phyloP scores from a whole-genome alignment of 2,113 vertebrate genomes.

The Cygnus atratus region DNA sequence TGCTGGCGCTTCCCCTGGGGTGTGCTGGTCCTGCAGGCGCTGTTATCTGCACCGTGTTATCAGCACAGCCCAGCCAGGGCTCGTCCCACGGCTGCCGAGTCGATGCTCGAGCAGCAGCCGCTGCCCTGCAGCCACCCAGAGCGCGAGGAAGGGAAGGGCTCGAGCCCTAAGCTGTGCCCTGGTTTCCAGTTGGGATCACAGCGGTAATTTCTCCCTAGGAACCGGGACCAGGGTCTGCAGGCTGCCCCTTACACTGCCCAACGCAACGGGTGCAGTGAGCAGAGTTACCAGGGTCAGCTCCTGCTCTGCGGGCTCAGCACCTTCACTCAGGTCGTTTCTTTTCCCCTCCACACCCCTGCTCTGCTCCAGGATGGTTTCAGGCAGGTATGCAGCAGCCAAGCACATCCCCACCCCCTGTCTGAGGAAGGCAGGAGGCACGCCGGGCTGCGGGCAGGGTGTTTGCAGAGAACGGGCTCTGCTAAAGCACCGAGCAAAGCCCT shows the following conservation, averaged over 20 bases:
- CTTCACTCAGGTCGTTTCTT: background rate
- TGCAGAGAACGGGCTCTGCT: background rate
- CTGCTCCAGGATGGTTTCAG: background rate
- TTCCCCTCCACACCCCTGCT: fast-evolving
- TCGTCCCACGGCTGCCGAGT: background rate
- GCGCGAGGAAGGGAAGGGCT: background rate
- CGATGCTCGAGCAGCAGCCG: background rate
- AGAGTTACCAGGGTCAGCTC: fast-evolving
- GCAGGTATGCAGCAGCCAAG: fast-evolving
- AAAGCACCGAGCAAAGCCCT: background rate
- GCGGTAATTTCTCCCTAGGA: background rate
- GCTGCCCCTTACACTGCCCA: fast-evolving
- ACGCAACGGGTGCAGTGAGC: fast-evolving
- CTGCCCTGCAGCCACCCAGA: background rate
- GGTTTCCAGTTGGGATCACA: background rate
- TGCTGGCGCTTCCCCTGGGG: too few relatives aligned
- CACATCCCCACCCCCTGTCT: background rate
- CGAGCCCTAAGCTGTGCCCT: background rate
- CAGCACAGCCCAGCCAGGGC: background rate
- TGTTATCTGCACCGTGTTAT: too few relatives aligned
- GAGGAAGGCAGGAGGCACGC: background rate
- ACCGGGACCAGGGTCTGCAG: background rate
- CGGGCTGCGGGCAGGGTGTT: background rate
- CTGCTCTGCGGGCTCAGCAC: background rate
- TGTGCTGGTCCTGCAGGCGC: background rate